Base-by-base conservation (phyloP, 2,797 vertebrate species). In the Hyperoplus lanceolatus region DNA sequence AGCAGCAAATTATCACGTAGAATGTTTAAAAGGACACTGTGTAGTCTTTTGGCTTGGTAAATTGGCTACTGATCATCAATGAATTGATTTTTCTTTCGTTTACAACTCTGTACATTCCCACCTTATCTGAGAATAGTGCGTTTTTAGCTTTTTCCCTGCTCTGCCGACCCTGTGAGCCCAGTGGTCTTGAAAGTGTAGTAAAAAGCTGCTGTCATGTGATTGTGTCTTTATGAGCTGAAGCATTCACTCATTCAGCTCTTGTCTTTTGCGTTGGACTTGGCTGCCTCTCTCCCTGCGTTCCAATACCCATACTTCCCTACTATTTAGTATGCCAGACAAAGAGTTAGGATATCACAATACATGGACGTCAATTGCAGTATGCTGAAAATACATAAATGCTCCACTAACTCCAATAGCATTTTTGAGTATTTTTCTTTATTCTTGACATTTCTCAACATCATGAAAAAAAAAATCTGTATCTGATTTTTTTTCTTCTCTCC, bases 161-260 rank as follows among this genome's bases (percentile, higher is more conserved):
- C 46, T 45, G 55, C 53, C 58, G 41, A 10, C 60, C 16, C 14
- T 8, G 1, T 45, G 15, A 62, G 8, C 36, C 45, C 6, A 54
- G 13, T 16, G 6, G 29, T 45, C 5, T 49, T 10, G 1, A 21
- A 15, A 45, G 39, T 18, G 8, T 72, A 18, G 59, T 39, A 10
- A 7, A 16, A 16, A 56, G 12, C 10, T 58, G 3, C 43, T 38
- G 29, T 86, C 83, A 84, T 77, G 79, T 85, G 78, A 77, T 72
- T n/a, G 4, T 13, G 38, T 62, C 41, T 41, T 56, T 70, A 41
- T 77, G 55, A 77, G 50, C 14, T 41, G 3, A 3, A 29, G 49
- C 53, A 18, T 6, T 36, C 36, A 74, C 16, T 4, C n/a, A 6
- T 68, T 59, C 51, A 70, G 39, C 55, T 18, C 12, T 49, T 8